Conservation (phyloP, 1,140 invertebrate species). For the Drosophila saltans region DNA sequence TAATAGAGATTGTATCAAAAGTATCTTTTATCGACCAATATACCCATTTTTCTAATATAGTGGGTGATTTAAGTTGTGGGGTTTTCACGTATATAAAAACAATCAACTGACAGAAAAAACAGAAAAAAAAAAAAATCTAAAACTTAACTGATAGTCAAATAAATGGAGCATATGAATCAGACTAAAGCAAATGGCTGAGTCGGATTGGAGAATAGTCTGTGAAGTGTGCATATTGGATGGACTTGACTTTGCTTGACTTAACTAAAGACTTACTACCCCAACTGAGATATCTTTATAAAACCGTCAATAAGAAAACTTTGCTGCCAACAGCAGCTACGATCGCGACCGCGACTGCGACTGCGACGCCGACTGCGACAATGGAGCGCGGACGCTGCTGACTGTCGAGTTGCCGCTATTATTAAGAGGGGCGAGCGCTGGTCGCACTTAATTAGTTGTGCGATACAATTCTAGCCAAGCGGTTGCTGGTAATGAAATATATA, state of each 20-base stretch:
- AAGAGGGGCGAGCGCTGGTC: constrained; percentile 70
- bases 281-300: constrained; percentile 63
- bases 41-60: background rate
- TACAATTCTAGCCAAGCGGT: constrained; percentile 79
- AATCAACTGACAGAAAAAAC: background rate
- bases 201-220: background rate
- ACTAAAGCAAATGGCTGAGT: constrained; percentile 4
- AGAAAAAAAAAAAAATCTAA: constrained; percentile 6
- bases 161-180: constrained; percentile 13
- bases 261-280: constrained; percentile 21
- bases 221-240: constrained; percentile 34
- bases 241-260: constrained; percentile 3
- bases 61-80: background rate
- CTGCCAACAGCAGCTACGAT: background rate
- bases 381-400: constrained; percentile 4
- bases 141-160: constrained; percentile 10
- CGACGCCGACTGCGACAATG: background rate
- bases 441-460: constrained; percentile 80
- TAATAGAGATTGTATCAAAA: no score
- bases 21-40: background rate
- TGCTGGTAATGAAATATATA: constrained; percentile 33
- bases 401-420: constrained; percentile 59
- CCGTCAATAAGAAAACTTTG: constrained; percentile 38
- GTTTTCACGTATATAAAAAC: background rate
- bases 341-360: background rate